A percentile compares a stretch with the other conserved stretches of the same genome.
Evolutionary conservation across 2,113 vertebrate species (phyloP).

Genomic region (Ascaphus truei): DNA sequence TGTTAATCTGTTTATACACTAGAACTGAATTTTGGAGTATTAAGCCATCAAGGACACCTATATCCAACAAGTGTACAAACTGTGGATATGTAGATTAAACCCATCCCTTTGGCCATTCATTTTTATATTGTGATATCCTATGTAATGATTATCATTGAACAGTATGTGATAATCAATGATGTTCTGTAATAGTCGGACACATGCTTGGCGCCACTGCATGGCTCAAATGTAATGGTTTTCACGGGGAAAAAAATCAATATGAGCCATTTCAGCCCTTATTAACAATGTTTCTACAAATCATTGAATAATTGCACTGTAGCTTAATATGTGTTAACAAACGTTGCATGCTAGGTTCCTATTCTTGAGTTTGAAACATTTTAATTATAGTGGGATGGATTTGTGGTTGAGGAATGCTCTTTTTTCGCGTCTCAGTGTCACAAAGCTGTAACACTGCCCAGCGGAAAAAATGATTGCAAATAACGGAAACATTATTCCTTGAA

Average conservation of each 20-base stretch:
- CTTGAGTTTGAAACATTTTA: conserved; percentile 1
- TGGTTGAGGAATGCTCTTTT: not conserved
- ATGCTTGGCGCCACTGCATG: too few relatives aligned
- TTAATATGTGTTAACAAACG: conserved; percentile 7
- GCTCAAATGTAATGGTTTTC: too few relatives aligned
- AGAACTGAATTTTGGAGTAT: too few relatives aligned
- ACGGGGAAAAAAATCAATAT: not conserved
- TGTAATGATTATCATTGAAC: too few relatives aligned
- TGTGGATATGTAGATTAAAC: too few relatives aligned
- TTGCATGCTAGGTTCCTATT: not conserved
- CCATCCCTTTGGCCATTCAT: too few relatives aligned
- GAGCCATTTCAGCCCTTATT: not conserved
- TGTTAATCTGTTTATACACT: too few relatives aligned
- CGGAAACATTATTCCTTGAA: conserved; percentile 16
- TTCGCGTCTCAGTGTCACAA: conserved; percentile 6
- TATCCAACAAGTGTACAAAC: too few relatives aligned
- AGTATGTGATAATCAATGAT: too few relatives aligned
- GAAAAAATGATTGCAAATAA: conserved; percentile 4
- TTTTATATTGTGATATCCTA: too few relatives aligned
- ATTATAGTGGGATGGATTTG: conserved; percentile 13
- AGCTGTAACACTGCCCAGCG: conserved; percentile 5
- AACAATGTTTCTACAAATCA: not conserved
- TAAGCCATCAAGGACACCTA: too few relatives aligned
- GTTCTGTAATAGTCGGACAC: too few relatives aligned
- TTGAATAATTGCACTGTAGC: not conserved